A percentile compares a stretch with the other conserved stretches of the same genome.
Evolutionary conservation across 2,113 vertebrate species (phyloP).

Genomic region (Balaeniceps rex): DNA sequence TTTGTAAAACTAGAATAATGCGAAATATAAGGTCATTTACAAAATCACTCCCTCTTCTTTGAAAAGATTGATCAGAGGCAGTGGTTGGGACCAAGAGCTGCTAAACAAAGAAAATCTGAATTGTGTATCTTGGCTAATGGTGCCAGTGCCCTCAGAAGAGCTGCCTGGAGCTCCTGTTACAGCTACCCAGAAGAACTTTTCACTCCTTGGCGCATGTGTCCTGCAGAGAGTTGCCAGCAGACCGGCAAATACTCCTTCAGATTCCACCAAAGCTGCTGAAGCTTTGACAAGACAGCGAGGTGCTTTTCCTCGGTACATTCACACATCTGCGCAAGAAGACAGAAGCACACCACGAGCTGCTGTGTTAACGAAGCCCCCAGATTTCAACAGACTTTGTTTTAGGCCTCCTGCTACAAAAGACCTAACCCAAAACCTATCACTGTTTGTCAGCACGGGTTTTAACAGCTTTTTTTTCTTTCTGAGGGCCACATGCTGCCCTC

Average conservation of each 20-base stretch:
- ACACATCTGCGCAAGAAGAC: neutral
- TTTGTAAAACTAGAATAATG: neutral
- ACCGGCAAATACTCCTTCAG: neutral
- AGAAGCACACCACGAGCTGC: neutral
- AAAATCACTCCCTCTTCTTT: neutral
- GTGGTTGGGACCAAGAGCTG: neutral
- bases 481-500: neutral
- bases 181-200: neutral
- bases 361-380: fast-evolving
- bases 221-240: neutral
- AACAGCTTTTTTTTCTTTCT: neutral
- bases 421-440: fast-evolving
- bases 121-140: neutral
- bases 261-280: neutral
- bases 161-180: neutral
- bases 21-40: neutral
- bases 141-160: neutral
- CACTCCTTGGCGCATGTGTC: neutral
- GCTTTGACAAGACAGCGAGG: neutral
- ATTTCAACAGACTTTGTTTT: neutral
- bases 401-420: neutral
- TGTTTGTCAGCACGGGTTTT: neutral
- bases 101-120: neutral
- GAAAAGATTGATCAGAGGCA: neutral
- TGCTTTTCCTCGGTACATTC: neutral